phyloP scores from a whole-genome alignment of 92 coral and sea anemone species.

The Porites cylindrica region DNA sequence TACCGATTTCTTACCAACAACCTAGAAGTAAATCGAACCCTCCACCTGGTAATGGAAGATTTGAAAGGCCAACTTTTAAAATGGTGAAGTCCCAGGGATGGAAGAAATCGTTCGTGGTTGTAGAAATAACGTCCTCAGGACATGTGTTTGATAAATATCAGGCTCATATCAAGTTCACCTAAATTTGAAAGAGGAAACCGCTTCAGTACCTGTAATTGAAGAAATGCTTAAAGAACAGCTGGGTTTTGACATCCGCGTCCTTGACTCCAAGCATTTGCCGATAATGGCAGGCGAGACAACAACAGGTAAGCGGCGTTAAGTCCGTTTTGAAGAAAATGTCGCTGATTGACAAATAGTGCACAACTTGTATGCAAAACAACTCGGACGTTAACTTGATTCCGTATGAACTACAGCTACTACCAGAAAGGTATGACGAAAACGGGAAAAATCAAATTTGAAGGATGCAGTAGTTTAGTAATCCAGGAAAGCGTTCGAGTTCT shows the following conservation, averaged over 20 bases:
- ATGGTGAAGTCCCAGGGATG: constrained; percentile 34
- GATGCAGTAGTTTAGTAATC: constrained; percentile 10
- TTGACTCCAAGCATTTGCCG: constrained; percentile 53
- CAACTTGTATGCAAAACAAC: neutral
- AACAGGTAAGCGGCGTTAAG: neutral
- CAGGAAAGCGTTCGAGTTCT: constrained; percentile 21
- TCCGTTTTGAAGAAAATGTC: neutral
- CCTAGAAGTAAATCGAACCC: constrained; percentile 36
- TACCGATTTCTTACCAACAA: constrained; percentile 33
- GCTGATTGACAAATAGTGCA: constrained; percentile 21
- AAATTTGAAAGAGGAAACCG: constrained; percentile 31
- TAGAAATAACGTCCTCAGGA: constrained; percentile 34
- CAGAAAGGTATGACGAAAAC: constrained; percentile 12
- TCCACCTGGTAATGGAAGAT: no score
- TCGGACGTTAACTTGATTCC: neutral
- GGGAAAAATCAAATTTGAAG: constrained; percentile 3
- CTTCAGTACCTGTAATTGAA: constrained; percentile 25
- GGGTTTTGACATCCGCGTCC: constrained; percentile 25
- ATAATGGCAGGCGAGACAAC: constrained; percentile 18
- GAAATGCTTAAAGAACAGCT: constrained; percentile 43
- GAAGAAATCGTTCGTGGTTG: constrained; percentile 48
- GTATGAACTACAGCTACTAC: constrained; percentile 5
- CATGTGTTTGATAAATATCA: constrained; percentile 35
- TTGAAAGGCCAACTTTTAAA: constrained; percentile 45
- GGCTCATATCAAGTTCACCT: no score